A percentile compares a stretch with the other conserved stretches of the same genome.
Conservation (phyloP, 2,797 vertebrate genomes). For the Furcifer pardalis region DNA sequence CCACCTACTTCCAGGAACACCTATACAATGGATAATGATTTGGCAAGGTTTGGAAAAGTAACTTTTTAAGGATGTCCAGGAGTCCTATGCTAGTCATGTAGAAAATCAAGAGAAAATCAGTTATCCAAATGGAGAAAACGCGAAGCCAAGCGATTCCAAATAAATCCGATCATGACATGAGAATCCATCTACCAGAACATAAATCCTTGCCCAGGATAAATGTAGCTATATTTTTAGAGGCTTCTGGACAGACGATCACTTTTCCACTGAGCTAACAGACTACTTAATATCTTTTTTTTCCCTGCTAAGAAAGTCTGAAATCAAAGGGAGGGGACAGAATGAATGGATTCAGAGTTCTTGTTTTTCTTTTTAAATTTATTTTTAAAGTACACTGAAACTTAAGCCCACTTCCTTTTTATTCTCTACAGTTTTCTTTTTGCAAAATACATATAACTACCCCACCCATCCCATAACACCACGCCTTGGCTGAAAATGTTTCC, state of each 20-base stretch:
- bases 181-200: neutral
- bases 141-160: neutral
- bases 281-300: slow-evolving; percentile 2
- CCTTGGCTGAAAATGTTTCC: neutral
- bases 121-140: neutral
- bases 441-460: neutral
- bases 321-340: neutral
- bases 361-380: neutral
- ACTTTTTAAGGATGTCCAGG: too few species aligned
- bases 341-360: neutral
- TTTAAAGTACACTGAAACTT: neutral
- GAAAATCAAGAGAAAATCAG: too few species aligned
- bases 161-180: neutral
- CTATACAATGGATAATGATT: too few species aligned
- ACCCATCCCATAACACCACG: too few species aligned
- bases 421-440: neutral
- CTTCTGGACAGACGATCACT: neutral
- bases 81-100: too few species aligned
- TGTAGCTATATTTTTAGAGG: neutral
- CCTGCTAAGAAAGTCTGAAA: too few species aligned
- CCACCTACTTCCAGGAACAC: too few species aligned
- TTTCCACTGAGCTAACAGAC: neutral
- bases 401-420: neutral
- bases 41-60: too few species aligned
- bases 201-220: neutral